phyloP scores from a whole-genome alignment of 2,113 vertebrate species.

The Epinephelus fuscoguttatus region DNA sequence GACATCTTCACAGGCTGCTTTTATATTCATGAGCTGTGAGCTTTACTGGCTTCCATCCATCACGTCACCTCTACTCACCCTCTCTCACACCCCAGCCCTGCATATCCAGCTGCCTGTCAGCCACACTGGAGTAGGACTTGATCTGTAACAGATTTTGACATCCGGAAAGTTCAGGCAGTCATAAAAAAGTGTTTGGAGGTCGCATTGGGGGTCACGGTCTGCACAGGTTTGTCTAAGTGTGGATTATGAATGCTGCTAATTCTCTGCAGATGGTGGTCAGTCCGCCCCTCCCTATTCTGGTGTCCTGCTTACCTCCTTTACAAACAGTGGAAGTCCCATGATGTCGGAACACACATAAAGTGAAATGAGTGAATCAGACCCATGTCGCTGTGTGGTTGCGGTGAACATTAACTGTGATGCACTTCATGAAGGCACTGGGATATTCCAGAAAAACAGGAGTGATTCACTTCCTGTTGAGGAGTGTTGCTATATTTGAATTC shows the following conservation, averaged over 20 bases:
- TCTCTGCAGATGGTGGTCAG: neutral
- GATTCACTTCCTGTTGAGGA: constrained; percentile 26
- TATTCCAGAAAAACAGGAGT: constrained; percentile 20
- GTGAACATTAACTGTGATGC: constrained; percentile 16
- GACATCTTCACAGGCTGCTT: neutral
- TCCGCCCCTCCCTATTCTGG: no score
- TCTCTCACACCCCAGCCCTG: neutral
- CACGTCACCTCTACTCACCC: neutral
- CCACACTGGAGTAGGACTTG: no score
- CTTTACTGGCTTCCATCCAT: neutral
- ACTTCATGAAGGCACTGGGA: constrained; percentile 2
- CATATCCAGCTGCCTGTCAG: neutral
- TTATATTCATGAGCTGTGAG: neutral
- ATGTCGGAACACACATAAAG: no score
- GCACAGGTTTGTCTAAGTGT: neutral
- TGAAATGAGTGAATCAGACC: constrained; percentile 21
- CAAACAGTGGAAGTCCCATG: no score
- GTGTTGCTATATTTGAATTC: no score
- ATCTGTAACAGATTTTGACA: neutral
- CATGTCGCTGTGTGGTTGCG: constrained; percentile 28
- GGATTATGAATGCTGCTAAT: neutral
- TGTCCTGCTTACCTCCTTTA: neutral
- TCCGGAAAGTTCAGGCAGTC: neutral
- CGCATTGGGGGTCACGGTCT: no score
- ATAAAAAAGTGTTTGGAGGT: neutral